Conservation (phyloP, 2,797 vertebrate genomes). For the Pipistrellus kuhlii region DNA sequence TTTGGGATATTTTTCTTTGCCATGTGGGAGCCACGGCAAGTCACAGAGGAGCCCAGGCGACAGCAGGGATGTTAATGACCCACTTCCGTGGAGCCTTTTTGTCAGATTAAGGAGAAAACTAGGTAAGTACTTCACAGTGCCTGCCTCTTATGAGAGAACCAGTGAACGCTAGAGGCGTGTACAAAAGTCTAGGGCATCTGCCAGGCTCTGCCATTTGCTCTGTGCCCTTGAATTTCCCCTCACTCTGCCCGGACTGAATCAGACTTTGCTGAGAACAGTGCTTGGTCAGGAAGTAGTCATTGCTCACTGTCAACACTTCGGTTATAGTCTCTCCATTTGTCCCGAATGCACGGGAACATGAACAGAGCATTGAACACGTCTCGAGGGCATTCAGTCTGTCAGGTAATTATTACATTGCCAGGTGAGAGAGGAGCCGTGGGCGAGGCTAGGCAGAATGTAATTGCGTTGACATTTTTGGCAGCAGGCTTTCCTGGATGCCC, state of each 20-base stretch:
- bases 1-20: background rate
- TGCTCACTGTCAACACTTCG: background rate
- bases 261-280: slow-evolving; percentile 53
- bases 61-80: background rate
- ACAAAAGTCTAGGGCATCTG: background rate
- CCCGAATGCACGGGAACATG: background rate
- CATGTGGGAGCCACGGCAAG: background rate
- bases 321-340: slow-evolving; percentile 3
- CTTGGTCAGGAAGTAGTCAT: background rate
- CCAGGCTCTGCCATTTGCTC: background rate
- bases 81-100: background rate
- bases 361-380: background rate
- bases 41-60: background rate
- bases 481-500: background rate
- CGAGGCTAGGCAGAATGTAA: background rate
- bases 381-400: slow-evolving; percentile 12
- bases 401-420: slow-evolving; percentile 10
- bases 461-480: background rate
- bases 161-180: background rate
- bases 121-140: background rate
- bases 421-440: background rate
- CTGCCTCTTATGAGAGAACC: background rate
- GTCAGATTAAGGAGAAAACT: background rate
- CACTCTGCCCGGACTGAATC: background rate
- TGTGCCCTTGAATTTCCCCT: slow-evolving; percentile 36